Percentiles rank a stretch among this genome's conserved stretches.
These are phyloP conservation scores for Boleophthalmus pectinirostris DNA, from an alignment of 2,113 vertebrate species.

Conservation along the genomic window DNA sequence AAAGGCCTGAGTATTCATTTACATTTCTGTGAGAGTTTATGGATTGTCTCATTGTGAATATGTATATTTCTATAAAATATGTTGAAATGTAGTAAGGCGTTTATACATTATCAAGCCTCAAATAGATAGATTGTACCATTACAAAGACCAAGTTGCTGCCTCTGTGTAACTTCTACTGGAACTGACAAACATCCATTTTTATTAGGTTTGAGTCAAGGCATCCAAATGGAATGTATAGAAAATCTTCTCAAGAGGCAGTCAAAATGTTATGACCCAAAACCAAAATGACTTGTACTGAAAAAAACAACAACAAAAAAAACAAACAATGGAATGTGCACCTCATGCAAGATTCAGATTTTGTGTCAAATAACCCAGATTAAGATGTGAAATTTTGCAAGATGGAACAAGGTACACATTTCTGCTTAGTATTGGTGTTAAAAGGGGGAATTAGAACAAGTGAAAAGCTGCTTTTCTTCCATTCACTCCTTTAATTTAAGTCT, in stretches of 20 bases:
- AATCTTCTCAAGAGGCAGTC: slow-evolving; percentile 69
- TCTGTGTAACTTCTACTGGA: slow-evolving; percentile 18
- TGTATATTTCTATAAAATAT: slow-evolving; percentile 60
- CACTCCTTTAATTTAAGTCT: neutral
- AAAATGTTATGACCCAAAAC: slow-evolving; percentile 53
- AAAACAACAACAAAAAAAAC: too few species aligned
- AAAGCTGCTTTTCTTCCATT: neutral
- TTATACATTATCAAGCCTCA: slow-evolving; percentile 58
- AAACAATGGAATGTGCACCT: neutral
- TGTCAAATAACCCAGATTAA: neutral
- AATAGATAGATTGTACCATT: slow-evolving; percentile 31
- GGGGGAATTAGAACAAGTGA: neutral
- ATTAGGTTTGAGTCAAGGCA: slow-evolving; percentile 67
- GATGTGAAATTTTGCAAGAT: neutral
- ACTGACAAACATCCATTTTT: slow-evolving; percentile 33
- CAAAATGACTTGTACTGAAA: slow-evolving; percentile 28
- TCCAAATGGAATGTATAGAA: slow-evolving; percentile 79
- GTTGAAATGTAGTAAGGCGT: slow-evolving; percentile 68
- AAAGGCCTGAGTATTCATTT: slow-evolving; percentile 74
- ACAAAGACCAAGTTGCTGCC: slow-evolving; percentile 29
- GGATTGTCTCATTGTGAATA: slow-evolving; percentile 75
- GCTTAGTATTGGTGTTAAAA: neutral
- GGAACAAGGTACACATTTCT: neutral
- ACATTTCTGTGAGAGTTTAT: slow-evolving; percentile 50
- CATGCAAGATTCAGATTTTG: neutral